phyloP scores from a whole-genome alignment of 1,140 invertebrate species.

The Ceratina australensis region DNA sequence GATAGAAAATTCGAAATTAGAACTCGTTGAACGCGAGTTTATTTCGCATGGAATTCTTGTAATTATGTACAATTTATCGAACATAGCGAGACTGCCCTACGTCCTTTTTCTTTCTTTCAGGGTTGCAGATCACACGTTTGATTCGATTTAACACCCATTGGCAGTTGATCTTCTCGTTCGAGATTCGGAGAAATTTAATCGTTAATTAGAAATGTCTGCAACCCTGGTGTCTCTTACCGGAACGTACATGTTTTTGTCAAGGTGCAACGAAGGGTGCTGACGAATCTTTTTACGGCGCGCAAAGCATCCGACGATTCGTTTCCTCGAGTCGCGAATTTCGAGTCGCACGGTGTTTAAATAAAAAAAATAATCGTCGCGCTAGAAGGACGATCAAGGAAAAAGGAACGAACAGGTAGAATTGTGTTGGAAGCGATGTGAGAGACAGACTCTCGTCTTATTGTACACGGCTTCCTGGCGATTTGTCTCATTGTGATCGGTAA shows the following conservation, averaged over 20 bases:
- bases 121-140: too few species aligned
- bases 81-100: not conserved
- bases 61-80: not conserved
- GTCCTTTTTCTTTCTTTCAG: conserved; percentile 30
- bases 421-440: not conserved
- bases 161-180: too few species aligned
- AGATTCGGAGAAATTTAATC: too few species aligned
- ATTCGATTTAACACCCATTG: too few species aligned
- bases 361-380: not conserved
- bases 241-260: conserved; percentile 35
- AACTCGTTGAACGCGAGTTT: conserved; percentile 30
- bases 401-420: not conserved
- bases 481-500: conserved; percentile 35
- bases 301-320: conserved; percentile 3
- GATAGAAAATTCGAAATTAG: conserved; percentile 12
- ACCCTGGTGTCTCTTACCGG: not conserved
- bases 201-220: too few species aligned
- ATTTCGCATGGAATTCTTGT: conserved; percentile 28
- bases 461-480: conserved; percentile 34
- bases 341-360: not conserved
- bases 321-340: not conserved
- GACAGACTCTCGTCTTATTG: conserved; percentile 26
- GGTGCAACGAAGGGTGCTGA: conserved; percentile 53
- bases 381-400: not conserved
- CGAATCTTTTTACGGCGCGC: conserved; percentile 4